Evolutionary conservation across 2,797 vertebrate genomes (phyloP).

Genomic region (Rousettus madagascariensis): DNA sequence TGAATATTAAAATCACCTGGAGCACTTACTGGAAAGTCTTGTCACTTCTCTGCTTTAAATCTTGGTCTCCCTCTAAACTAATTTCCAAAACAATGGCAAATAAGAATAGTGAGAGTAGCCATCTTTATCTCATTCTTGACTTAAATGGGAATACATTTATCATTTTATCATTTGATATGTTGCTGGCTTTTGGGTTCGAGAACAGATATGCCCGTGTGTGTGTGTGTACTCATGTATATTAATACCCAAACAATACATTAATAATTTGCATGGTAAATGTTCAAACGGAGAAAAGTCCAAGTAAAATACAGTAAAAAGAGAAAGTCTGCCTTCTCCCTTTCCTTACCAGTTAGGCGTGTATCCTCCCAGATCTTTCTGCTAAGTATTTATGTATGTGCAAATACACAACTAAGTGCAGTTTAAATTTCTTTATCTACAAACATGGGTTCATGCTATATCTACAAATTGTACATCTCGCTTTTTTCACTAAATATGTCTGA

Average conservation of each 20-base stretch:
- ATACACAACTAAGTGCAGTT: neutral
- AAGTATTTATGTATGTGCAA: neutral
- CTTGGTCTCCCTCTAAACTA: neutral
- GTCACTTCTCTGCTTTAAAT: neutral
- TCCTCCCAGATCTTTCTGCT: neutral
- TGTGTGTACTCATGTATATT: too few species aligned
- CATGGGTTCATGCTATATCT: neutral
- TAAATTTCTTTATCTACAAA: neutral
- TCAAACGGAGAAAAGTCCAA: neutral
- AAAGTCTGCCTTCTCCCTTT: neutral
- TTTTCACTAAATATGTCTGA: neutral
- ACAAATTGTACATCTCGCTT: neutral
- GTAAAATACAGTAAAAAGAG: neutral
- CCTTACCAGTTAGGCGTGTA: neutral
- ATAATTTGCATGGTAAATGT: neutral
- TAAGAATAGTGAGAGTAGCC: neutral
- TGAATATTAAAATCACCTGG: neutral
- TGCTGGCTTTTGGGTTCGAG: neutral
- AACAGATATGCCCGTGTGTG: neutral
- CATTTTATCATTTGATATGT: neutral
- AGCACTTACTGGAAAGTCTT: neutral
- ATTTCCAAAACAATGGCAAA: neutral
- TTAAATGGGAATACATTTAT: neutral
- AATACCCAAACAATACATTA: neutral
- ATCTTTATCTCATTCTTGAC: neutral